Conservation (phyloP, 2,113 vertebrate species). For the Damaliscus lunatus region DNA sequence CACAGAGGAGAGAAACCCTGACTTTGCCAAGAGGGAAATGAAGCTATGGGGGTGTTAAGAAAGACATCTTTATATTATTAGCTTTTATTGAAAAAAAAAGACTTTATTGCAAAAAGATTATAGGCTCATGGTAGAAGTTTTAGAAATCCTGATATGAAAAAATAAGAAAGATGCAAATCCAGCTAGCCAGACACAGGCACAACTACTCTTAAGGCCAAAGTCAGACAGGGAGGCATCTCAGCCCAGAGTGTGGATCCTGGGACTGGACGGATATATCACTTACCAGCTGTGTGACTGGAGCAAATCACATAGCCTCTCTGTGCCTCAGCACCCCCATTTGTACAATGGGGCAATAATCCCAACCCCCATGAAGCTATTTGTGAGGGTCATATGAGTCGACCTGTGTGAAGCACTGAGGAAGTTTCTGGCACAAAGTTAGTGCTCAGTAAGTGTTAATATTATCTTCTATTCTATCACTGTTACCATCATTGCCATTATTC, state of each 20-base stretch:
- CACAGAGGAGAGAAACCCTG: not conserved
- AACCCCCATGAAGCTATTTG: not conserved
- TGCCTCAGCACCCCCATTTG: not conserved
- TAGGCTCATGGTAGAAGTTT: not conserved
- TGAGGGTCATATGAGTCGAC: not conserved
- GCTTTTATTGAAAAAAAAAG: not conserved
- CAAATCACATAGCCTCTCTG: no score
- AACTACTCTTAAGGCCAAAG: not conserved
- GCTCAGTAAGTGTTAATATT: no score
- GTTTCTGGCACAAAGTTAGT: not conserved
- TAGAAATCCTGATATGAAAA: not conserved
- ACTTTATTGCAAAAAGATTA: not conserved
- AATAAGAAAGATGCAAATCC: not conserved
- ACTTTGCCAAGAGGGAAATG: not conserved
- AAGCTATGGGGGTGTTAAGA: not conserved
- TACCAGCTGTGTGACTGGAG: not conserved
- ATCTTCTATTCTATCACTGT: not conserved
- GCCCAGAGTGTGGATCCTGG: not conserved
- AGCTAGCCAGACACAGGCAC: not conserved
- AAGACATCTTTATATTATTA: not conserved
- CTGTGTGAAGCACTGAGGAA: not conserved
- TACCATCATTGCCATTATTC: rapidly evolving
- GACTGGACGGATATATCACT: rapidly evolving
- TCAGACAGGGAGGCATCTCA: not conserved
- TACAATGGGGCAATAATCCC: not conserved